Evolutionary conservation across 2,797 vertebrate species (phyloP).

Genomic region (Philypnodon macrostomus): DNA sequence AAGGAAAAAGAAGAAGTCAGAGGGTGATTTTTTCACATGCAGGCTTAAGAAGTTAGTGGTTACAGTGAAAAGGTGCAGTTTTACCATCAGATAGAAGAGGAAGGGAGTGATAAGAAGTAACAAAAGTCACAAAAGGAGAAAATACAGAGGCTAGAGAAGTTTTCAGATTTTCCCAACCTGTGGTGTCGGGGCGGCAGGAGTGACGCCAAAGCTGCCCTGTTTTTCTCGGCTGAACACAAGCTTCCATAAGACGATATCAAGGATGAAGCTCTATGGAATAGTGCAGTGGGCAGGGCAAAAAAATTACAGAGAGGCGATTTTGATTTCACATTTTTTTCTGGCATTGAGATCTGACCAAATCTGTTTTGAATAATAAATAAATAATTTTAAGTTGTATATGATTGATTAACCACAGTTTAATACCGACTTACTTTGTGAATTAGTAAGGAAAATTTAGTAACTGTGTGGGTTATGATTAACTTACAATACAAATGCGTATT

Average conservation of each 20-base stretch:
- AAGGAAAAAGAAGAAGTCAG: slow-evolving; percentile 34
- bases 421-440: neutral
- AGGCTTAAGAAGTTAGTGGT: slow-evolving; percentile 39
- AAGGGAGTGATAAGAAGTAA: slow-evolving; percentile 44
- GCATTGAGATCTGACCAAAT: slow-evolving; percentile 27
- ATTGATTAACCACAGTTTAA: slow-evolving; percentile 4
- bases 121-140: slow-evolving; percentile 61
- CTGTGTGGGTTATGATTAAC: neutral
- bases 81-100: slow-evolving; percentile 20
- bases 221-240: slow-evolving; percentile 97
- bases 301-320: slow-evolving; percentile 84
- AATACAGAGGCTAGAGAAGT: slow-evolving; percentile 52
- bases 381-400: slow-evolving; percentile 19
- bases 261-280: slow-evolving; percentile 95
- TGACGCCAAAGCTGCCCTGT: slow-evolving; percentile 87
- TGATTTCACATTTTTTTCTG: slow-evolving; percentile 64
- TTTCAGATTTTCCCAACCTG: slow-evolving; percentile 91
- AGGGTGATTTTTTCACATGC: slow-evolving; percentile 45
- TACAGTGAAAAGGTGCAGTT: slow-evolving; percentile 37
- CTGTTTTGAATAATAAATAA: no score
- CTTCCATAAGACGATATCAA: slow-evolving; percentile 98
- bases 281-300: slow-evolving; percentile 81
- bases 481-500: neutral
- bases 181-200: slow-evolving; percentile 83
- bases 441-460: slow-evolving; percentile 21